Conservation (phyloP, 2,113 vertebrate species). For the Anthoscopus minutus region DNA sequence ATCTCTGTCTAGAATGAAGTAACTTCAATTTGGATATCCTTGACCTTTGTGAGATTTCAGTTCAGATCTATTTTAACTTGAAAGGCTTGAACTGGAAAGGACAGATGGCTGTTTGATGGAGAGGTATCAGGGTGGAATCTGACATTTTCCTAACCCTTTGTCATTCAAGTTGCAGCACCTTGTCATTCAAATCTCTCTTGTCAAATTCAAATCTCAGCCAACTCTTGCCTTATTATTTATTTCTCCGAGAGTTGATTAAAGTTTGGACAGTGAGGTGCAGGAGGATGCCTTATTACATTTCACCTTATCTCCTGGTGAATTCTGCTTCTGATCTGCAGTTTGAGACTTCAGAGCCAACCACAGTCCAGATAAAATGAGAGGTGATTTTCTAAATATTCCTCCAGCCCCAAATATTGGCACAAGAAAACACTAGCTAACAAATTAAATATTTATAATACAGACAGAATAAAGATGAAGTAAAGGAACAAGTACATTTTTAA, state of each 20-base stretch:
- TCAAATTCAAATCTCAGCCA: not conserved
- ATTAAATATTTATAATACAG: not conserved
- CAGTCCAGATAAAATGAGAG: not conserved
- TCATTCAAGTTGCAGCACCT: constrained; percentile 13
- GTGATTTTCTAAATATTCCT: not conserved
- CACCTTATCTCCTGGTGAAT: not conserved
- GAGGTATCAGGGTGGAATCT: not conserved
- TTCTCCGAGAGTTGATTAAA: constrained; percentile 15
- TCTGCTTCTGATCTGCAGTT: not conserved
- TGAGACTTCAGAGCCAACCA: not conserved
- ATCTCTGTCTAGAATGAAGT: not conserved
- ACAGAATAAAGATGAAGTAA: not conserved
- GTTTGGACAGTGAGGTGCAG: not conserved
- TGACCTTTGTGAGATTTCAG: constrained; percentile 24
- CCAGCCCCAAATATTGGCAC: not conserved
- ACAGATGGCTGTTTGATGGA: not conserved
- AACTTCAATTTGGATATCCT: not conserved
- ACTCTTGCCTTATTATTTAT: not conserved
- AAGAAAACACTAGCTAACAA: not conserved
- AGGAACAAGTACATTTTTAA: not conserved
- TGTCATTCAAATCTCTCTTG: constrained; percentile 11
- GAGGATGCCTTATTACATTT: not conserved
- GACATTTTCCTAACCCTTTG: not conserved
- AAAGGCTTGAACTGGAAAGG: not conserved
- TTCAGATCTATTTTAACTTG: not conserved